Base-by-base conservation (phyloP, 2,797 vertebrate genomes). In the Lacerta viridis region DNA sequence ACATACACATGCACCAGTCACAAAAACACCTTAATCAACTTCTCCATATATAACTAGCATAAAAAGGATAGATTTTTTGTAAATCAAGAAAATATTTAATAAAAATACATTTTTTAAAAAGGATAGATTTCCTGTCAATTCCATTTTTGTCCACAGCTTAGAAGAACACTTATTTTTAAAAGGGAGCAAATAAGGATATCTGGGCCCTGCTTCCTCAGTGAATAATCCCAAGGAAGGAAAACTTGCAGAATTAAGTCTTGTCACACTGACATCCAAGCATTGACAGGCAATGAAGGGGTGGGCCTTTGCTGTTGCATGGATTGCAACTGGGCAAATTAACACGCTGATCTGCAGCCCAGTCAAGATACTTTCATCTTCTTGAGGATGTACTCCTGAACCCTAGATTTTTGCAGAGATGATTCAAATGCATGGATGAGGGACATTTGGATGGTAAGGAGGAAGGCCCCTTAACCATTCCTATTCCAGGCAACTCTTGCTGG, bases 121-220 rank as follows among this genome's bases (percentile, higher is more conserved):
- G 50, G 50, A 55, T 55, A 4, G 50, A 55, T 55, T 46, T 55
- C 77, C 55, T 55, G 77, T 29, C 77, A 55, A 18, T n/a, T 7
- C 27, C 43, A 79, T 55, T 55, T 46, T 79, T 79, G 77, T 55
- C 15, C 77, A 55, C 27, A 79, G 46, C 27, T 29, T 29, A 55
- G 29, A 46, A 79, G 55, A 18, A 79, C 50, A 15, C 29, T 79
- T 79, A 33, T 79, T 79, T 79, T 79, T 79, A 79, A 79, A 79
- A 55, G 46, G 6, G 46, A 79, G 46, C 29, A 79, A 79, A 46
- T 29, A n/a, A 29, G 43, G 46, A 29, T 15, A n/a, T 27, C 77
- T 78, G 25, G 41, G 76, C 11, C 18, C 29, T 78, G 7, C 43
- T 79, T 79, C 46, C 46, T 79, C 50, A 17, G 46, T n/a, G 17